Percentiles rank a stretch among this genome's conserved stretches.
phyloP scores from a whole-genome alignment of 2,797 vertebrate species.

The Malurus splendens region DNA sequence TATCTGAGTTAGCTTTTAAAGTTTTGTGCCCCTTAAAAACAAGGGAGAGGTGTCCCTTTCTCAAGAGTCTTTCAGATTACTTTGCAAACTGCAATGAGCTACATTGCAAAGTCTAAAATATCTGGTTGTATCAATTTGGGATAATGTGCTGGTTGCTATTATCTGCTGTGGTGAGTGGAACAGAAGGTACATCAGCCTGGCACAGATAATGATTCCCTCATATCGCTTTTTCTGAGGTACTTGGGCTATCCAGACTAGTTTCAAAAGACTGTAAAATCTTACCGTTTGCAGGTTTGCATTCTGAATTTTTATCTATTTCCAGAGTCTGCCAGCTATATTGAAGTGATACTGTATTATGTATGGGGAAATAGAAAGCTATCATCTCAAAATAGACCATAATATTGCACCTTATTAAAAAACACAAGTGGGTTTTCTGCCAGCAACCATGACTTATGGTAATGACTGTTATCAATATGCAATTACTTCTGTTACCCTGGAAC shows the following conservation, averaged over 20 bases:
- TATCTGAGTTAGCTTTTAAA: not conserved
- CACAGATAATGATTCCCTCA: slow-evolving; percentile 41
- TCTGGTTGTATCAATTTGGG: not conserved
- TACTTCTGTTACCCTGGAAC: slow-evolving; percentile 70
- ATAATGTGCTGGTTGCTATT: slow-evolving; percentile 23
- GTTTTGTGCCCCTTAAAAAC: not conserved
- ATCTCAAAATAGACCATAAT: slow-evolving; percentile 68
- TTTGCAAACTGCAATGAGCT: slow-evolving; percentile 37
- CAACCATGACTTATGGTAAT: slow-evolving; percentile 66
- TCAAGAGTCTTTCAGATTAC: slow-evolving; percentile 32
- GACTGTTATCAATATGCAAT: slow-evolving; percentile 74
- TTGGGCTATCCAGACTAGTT: slow-evolving; percentile 36
- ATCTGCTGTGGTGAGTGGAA: slow-evolving; percentile 16
- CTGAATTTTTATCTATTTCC: slow-evolving; percentile 59
- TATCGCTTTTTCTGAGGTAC: slow-evolving; percentile 51
- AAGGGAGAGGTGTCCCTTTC: not conserved
- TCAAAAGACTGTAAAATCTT: slow-evolving; percentile 57
- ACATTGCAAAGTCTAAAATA: slow-evolving; percentile 18
- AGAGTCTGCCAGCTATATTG: slow-evolving; percentile 48
- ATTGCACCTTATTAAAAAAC: slow-evolving; percentile 69
- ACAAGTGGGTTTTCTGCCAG: slow-evolving; percentile 67
- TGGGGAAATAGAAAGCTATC: slow-evolving; percentile 66
- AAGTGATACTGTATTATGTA: slow-evolving; percentile 57
- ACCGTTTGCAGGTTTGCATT: slow-evolving; percentile 55
- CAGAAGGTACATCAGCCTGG: not conserved